Base-by-base conservation (phyloP, 2,797 vertebrate species). In the Dendrocincla tyrannina region DNA sequence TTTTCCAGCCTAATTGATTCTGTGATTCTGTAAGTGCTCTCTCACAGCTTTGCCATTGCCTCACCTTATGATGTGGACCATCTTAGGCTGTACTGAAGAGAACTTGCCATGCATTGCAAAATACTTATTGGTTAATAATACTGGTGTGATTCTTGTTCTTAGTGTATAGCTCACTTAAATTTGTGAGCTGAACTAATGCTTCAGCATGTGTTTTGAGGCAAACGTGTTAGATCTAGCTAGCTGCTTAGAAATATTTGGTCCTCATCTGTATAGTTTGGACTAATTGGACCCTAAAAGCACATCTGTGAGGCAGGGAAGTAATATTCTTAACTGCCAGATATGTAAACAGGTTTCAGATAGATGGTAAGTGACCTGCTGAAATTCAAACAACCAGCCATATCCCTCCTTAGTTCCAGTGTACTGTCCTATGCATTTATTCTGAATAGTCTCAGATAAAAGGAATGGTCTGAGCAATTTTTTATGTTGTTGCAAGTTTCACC, bases 61-160 rank as follows among this genome's bases (percentile, higher is more conserved):
- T 87, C 67, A 77, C 68, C 67, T 62, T 78, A 47, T 41, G 44
- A 82, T 93, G 10, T 66, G 70, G 84, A 69, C 46, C 44, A 79
- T 89, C 83, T 76, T 85, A 49, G 49, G 93, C 55, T 92, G 55
- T 80, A 76, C 72, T 85, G 86, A 96, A 76, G 88, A 96, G 56
- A 95, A 89, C 70, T 91, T 85, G 60, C 89, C 63, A 83, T 89
- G 41, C 92, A 76, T 70, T 50, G 35, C 66, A 70, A 85, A 91
- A 70, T 94, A 87, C 30, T 73, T 85, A 68, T 42, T 49, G 37
- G 24, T 86, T 86, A 49, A 25, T 33, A 58, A 70, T 83, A 23
- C 27, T 59, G 58, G 25, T 58, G 23, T 84, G 83, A 58, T 58
- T 76, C 47, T 69, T 83, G 28, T 88, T 88, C 87, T 75, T 87